phyloP scores from a whole-genome alignment of 2,113 vertebrate species.

The Cranoglanis bouderius region DNA sequence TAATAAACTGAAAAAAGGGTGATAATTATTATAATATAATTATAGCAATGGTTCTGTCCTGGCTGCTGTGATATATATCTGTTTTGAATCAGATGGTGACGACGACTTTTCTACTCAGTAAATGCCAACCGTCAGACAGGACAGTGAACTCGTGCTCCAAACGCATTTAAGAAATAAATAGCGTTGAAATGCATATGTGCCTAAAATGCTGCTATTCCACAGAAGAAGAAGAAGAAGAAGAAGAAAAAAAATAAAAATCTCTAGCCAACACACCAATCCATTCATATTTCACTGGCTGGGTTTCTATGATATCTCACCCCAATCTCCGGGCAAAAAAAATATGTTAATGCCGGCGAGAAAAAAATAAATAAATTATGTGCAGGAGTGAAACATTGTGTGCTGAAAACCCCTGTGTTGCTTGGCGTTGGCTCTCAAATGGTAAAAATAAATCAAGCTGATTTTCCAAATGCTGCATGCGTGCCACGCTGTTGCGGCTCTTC shows the following conservation, averaged over 20 bases:
- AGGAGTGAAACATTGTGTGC: constrained; percentile 78
- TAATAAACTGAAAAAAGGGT: constrained; percentile 9
- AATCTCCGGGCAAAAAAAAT: constrained; percentile 57
- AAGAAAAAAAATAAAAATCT: background rate
- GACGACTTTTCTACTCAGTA: constrained; percentile 27
- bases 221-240: no score
- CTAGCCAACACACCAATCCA: constrained; percentile 49
- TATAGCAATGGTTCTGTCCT: constrained; percentile 6
- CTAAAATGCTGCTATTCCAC: constrained; percentile 48
- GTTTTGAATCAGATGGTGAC: constrained; percentile 28
- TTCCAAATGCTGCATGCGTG: constrained; percentile 80
- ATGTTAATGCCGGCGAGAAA: constrained; percentile 47
- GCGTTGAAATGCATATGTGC: constrained; percentile 54
- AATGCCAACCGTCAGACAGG: constrained; percentile 28
- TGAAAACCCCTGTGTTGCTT: constrained; percentile 82
- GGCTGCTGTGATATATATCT: constrained; percentile 6
- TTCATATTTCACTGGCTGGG: constrained; percentile 47
- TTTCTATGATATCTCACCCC: constrained; percentile 53
- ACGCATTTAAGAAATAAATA: constrained; percentile 53
- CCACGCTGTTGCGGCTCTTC: constrained; percentile 76
- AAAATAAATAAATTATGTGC: constrained; percentile 63
- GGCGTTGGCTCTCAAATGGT: constrained; percentile 73
- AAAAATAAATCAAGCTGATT: constrained; percentile 87
- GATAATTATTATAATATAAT: constrained; percentile 17
- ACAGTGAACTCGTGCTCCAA: constrained; percentile 36